A percentile compares a stretch with the other conserved stretches of the same genome.
These are phyloP conservation scores for Drosophila anomalata DNA, from an alignment of 2,888 invertebrate genomes.

Conservation along the genomic window DNA sequence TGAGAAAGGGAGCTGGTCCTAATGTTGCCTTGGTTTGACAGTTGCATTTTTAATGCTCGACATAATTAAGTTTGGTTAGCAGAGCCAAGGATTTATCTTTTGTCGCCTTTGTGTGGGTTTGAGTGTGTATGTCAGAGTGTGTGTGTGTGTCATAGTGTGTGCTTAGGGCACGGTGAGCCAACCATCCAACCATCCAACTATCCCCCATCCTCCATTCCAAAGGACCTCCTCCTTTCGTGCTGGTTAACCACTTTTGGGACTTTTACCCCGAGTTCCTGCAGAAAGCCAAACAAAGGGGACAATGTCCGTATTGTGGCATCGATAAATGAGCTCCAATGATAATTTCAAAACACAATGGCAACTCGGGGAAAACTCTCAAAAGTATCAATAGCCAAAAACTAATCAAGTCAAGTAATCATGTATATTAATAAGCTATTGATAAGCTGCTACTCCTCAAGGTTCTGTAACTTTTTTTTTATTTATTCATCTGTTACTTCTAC, in stretches of 20 bases:
- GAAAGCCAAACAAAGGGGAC: conserved; percentile 23
- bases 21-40: conserved; percentile 65
- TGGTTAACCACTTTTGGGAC: conserved; percentile 17
- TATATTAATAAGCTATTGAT: background rate
- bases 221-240: background rate
- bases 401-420: background rate
- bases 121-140: conserved; percentile 6
- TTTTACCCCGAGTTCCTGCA: conserved; percentile 26
- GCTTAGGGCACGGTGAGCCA: background rate
- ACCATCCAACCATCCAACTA: background rate
- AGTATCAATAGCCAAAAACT: conserved; percentile 1
- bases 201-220: too few relatives aligned
- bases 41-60: conserved; percentile 75
- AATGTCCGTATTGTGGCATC: conserved; percentile 23
- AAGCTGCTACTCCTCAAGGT: background rate
- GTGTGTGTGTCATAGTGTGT: conserved; percentile 15
- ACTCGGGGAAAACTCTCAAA: background rate
- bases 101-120: conserved; percentile 12
- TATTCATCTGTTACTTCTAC: too few relatives aligned
- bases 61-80: conserved; percentile 76
- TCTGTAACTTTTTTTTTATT: background rate
- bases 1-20: conserved; percentile 15
- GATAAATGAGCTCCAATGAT: conserved; percentile 5
- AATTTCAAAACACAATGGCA: conserved; percentile 1
- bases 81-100: conserved; percentile 52